Percentiles rank a stretch among this genome's conserved stretches.
phyloP scores from a whole-genome alignment of 2,113 vertebrate species.

The Poecile atricapillus region DNA sequence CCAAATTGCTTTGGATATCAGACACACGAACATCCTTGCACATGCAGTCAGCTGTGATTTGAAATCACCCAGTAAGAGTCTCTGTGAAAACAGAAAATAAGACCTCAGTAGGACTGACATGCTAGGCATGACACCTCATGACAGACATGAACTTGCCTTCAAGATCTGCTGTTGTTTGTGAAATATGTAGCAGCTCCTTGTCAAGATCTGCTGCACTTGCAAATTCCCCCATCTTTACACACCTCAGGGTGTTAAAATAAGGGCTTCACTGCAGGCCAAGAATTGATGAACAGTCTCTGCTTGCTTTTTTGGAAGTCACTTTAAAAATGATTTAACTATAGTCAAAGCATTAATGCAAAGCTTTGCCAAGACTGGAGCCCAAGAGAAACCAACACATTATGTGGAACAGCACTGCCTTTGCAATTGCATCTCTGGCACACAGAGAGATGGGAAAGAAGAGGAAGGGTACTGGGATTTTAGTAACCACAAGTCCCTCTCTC shows the following conservation, averaged over 20 bases:
- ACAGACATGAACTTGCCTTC: background rate
- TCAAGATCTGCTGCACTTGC: background rate
- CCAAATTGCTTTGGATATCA: background rate
- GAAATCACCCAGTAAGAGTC: background rate
- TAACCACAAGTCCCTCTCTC: background rate
- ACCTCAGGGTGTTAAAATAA: background rate
- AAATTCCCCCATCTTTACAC: background rate
- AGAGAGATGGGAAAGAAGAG: background rate
- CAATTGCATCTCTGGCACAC: background rate
- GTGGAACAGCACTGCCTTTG: background rate
- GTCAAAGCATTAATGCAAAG: background rate
- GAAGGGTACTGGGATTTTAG: background rate
- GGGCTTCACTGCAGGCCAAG: background rate
- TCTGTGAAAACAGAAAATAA: background rate
- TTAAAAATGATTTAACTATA: background rate
- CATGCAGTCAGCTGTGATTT: background rate
- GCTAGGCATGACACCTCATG: background rate
- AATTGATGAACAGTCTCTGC: background rate
- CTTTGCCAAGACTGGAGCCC: background rate
- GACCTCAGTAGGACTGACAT: background rate
- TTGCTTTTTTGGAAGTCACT: background rate
- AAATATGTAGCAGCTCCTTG: rapidly evolving
- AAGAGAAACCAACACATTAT: background rate
- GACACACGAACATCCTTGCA: background rate
- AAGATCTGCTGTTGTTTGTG: background rate